These are phyloP conservation scores for Phymastichus coffea DNA, from an alignment of 1,140 invertebrate genomes.

Conservation along the genomic window DNA sequence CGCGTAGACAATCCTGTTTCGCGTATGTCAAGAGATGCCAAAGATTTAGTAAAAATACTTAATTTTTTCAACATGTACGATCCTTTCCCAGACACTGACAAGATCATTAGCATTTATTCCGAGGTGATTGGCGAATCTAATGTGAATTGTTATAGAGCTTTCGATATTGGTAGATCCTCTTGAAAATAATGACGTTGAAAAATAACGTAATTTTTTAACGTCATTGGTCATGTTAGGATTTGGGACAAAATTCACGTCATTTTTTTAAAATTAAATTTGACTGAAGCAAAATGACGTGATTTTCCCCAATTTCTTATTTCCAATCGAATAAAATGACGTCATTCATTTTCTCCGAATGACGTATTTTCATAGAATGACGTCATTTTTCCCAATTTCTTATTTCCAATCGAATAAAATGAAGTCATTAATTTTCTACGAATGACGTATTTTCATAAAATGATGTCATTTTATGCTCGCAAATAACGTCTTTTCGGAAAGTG, in stretches of 20 bases:
- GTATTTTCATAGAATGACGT: background rate
- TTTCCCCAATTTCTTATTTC: background rate
- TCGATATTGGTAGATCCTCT: background rate
- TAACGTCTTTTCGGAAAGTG: too few relatives aligned
- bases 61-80: background rate
- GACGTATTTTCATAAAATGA: background rate
- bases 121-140: background rate
- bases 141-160: constrained; percentile 4
- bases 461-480: background rate
- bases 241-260: too few relatives aligned
- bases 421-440: background rate
- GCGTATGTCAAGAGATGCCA: background rate
- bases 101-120: background rate
- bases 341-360: too few relatives aligned
- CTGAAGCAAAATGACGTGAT: background rate
- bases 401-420: background rate
- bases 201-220: background rate
- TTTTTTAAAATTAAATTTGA: too few relatives aligned
- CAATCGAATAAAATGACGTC: too few relatives aligned
- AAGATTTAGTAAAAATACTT: background rate
- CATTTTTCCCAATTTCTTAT: background rate
- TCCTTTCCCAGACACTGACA: too few relatives aligned
- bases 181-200: background rate
- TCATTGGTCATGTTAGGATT: background rate
- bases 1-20: constrained; percentile 18